Conservation (phyloP, 2,113 vertebrate genomes). For the Noctilio leporinus region DNA sequence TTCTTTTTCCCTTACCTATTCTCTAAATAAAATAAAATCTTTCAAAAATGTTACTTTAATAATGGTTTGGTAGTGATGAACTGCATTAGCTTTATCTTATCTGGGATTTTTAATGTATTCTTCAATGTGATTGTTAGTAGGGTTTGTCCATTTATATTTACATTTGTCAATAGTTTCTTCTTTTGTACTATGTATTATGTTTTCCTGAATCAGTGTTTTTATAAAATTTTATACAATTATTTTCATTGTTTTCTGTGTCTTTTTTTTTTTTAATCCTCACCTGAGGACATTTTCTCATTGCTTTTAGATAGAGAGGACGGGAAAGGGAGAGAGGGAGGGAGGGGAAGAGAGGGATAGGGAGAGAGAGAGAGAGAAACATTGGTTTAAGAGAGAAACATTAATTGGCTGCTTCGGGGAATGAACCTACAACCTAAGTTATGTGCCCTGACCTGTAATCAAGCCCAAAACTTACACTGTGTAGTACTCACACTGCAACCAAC, state of each 20-base stretch:
- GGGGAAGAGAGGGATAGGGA: too few species aligned
- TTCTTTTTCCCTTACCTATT: too few species aligned
- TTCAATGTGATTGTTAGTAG: neutral
- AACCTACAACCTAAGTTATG: neutral
- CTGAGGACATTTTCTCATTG: neutral
- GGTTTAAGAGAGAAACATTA: neutral
- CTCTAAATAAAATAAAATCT: too few species aligned
- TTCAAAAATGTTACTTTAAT: too few species aligned
- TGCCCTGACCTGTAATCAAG: neutral
- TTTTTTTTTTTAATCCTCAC: neutral
- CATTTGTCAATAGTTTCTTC: neutral
- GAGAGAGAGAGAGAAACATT: too few species aligned
- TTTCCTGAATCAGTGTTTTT: neutral
- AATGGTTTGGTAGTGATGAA: too few species aligned
- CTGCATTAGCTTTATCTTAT: neutral
- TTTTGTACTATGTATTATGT: neutral
- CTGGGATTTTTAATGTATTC: neutral
- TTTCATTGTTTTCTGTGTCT: neutral
- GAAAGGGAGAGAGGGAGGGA: neutral
- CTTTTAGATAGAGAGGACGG: neutral
- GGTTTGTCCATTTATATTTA: neutral
- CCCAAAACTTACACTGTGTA: neutral
- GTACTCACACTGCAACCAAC: neutral
- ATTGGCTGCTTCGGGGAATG: neutral
- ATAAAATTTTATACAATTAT: neutral